Evolutionary conservation across 1,140 invertebrate genomes (phyloP).

Genomic region (Artemia franciscana): DNA sequence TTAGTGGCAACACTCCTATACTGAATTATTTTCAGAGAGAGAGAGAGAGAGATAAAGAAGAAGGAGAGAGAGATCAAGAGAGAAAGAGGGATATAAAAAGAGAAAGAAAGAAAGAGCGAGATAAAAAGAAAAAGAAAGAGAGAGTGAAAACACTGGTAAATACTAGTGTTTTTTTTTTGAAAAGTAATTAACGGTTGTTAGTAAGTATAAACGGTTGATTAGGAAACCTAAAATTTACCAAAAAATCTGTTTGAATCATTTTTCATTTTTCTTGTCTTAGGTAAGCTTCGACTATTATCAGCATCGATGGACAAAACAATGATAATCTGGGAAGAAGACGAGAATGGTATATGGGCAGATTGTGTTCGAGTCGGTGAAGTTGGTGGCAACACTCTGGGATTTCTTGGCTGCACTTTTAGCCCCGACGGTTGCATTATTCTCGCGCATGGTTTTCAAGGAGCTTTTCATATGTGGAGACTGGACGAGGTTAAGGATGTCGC

Average conservation of each 20-base stretch:
- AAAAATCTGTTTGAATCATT: not conserved
- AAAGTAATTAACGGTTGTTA: no score
- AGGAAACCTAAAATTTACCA: conserved; percentile 6
- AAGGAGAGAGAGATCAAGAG: no score
- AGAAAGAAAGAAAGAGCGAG: no score
- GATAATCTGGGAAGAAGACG: conserved; percentile 59
- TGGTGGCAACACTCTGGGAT: conserved; percentile 76
- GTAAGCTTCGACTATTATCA: conserved; percentile 37
- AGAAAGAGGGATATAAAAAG: no score
- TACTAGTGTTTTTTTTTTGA: no score
- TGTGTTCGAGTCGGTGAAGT: conserved; percentile 56
- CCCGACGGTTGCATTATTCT: conserved; percentile 42
- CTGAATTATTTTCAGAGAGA: no score
- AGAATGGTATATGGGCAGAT: conserved; percentile 52
- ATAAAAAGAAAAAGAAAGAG: no score
- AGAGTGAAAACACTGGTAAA: no score
- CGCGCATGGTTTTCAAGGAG: conserved; percentile 71
- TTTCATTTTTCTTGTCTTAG: conserved; percentile 6
- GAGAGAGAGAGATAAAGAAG: no score
- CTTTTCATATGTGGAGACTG: conserved; percentile 72
- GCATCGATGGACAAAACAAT: conserved; percentile 82
- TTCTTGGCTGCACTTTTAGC: conserved; percentile 64
- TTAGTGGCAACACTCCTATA: conserved; percentile 75
- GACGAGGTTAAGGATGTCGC: conserved; percentile 20
- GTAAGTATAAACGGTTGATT: not conserved